phyloP scores from a whole-genome alignment of 2,888 invertebrate species.

The Panorpa germanica region DNA sequence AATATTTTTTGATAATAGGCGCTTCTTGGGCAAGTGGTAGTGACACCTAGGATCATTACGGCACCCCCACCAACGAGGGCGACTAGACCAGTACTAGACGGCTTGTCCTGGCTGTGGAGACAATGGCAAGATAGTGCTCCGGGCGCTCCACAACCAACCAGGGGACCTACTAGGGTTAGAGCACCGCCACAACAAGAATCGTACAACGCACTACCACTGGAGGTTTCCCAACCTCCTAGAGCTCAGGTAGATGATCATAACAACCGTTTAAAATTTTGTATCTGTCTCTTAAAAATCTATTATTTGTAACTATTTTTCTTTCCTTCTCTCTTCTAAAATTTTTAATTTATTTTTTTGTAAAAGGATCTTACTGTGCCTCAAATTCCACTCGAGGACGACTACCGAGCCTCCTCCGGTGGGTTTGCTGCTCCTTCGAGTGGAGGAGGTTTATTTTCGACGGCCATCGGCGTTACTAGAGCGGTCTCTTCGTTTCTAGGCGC shows the following conservation, averaged over 20 bases:
- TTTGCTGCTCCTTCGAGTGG: conserved; percentile 21
- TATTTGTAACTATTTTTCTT: conserved; percentile 12
- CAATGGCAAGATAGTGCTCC: conserved; percentile 34
- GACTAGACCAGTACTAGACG: conserved; percentile 30
- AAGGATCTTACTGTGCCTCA: neutral
- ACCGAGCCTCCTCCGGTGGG: conserved; percentile 20
- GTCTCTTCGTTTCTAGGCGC: conserved; percentile 61
- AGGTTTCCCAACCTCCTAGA: conserved; percentile 23
- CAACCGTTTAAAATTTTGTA: conserved; percentile 2
- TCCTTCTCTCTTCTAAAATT: conserved; percentile 8
- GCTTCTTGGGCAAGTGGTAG: conserved; percentile 36
- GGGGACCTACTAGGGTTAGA: conserved; percentile 15
- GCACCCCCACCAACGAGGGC: conserved; percentile 25
- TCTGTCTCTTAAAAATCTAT: conserved; percentile 9
- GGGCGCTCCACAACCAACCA: conserved; percentile 17
- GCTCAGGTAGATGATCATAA: conserved; percentile 24
- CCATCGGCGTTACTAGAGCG: conserved; percentile 56
- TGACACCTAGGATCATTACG: conserved; percentile 30
- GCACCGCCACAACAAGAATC: conserved; percentile 20
- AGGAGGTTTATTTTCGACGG: conserved; percentile 52
- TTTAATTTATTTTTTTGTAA: conserved; percentile 15
- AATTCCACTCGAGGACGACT: conserved; percentile 2
- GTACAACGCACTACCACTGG: conserved; percentile 19
- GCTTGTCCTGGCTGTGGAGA: conserved; percentile 36
- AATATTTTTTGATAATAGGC: conserved; percentile 22